Base-by-base conservation (phyloP, 2,113 vertebrate species). In the Larimichthys crocea region DNA sequence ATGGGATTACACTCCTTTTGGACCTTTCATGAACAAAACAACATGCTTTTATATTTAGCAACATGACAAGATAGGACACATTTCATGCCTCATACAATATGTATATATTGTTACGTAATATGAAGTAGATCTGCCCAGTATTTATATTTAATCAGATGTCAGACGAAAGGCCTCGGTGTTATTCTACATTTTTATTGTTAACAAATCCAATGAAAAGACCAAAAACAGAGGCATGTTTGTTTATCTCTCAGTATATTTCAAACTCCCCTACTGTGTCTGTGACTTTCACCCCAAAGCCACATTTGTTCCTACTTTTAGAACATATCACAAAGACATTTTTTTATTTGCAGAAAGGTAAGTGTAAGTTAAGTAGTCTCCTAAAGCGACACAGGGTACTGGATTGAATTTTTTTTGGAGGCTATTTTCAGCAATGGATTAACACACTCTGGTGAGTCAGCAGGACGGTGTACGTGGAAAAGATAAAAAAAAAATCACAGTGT, bases 11-110 rank as follows among this genome's bases (percentile, higher is more conserved):
- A 48, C 29, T 61, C 17, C 19, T 73, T 61, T 64, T 48, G 42
- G 9, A 84, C 65, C 63, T 76, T 80, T 85, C 5, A 48, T 70
- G 56, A 74, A 48, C 15, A 11, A 31, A 44, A 40, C 40, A 72
- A 72, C 29, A 46, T 26, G 11, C 2, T 64, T 74, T 62, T 75
- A 4, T 26, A 4, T 60, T 48, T 8, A 29, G 35, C 22, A 68
- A 48, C 63, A 74, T 24, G 40, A 24, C 59, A 74, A 22, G 2
- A 56, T n/a, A 8, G 2, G 10, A 48, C 26, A 29, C 17, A 50
- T 69, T 64, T 14, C 19, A 57, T 19, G 20, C 8, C 14, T 68
- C 22, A 78, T 82, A 10, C 5, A 71, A 49, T 63, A 79, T 85
- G 61, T 29, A 74, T 71, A 44, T 46, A 5, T 50, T 50, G 9